Evolutionary conservation across 2,888 invertebrate genomes (phyloP), one percentile per base, ranked within the genome.

Genomic region (Dysmachus trigonus): DNA sequence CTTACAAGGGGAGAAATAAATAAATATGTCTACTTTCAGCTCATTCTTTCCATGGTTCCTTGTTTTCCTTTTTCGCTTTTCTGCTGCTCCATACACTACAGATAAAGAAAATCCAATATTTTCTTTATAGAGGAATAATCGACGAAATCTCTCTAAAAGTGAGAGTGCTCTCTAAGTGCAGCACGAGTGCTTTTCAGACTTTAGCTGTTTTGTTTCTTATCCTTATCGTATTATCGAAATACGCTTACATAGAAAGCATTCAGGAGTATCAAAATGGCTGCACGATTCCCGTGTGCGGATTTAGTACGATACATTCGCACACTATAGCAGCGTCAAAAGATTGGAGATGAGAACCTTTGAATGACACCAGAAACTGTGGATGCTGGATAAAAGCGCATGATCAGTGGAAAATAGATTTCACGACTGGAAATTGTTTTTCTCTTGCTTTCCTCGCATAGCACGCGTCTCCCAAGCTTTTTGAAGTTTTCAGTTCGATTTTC

Each of bases 211-310:
- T 73, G 31, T 33, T 73, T 33, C 33, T 33, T 73, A 31, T 35
- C 22, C 76, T 35, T 76, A 76, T 73, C 62, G 18, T 33, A 38
- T 76, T 76, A 35, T 35, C n/a, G 22, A 8, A 22, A 35, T 27
- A 76, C 76, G 76, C 38, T 76, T 35, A 76, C 33, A 76, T 27
- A 62, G 22, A 62, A 62, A 62, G 2, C 10, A 62, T 27, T 62
- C 22, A 22, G 62, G 62, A 41, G 76, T 38, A 76, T 33, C 76
- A 76, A 76, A 76, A 76, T 76, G 76, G 76, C 76, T 76, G 76
- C 33, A 76, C 18, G 41, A 38, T 35, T 18, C 27, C 18, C 38
- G 38, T 76, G 35, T 38, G 38, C 38, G 38, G 15, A 35, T 76
- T 31, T 38, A 33, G 22, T 6, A 22, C 8, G 35, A 22, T 18